A percentile compares a stretch with the other conserved stretches of the same genome.
phyloP scores from a whole-genome alignment of 2,113 vertebrate genomes.

The Salvator merianae region DNA sequence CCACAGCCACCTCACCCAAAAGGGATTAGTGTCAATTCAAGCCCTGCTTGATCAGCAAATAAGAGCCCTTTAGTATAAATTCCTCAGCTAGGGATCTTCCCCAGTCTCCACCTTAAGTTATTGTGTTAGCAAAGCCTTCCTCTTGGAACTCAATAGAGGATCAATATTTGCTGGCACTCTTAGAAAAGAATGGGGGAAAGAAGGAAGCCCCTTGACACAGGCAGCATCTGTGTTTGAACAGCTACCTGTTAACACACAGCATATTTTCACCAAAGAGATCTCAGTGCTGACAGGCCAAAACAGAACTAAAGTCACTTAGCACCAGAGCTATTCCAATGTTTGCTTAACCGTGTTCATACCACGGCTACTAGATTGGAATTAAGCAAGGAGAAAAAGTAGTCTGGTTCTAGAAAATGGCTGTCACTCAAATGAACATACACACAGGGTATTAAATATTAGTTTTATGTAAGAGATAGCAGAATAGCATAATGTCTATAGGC shows the following conservation, averaged over 20 bases:
- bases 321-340: slow-evolving; percentile 24
- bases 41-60: slow-evolving; percentile 71
- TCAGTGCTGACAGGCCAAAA: slow-evolving; percentile 17
- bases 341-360: slow-evolving; percentile 30
- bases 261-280: slow-evolving; percentile 66
- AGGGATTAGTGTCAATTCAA: slow-evolving; percentile 67
- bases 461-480: background rate
- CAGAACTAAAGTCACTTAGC: slow-evolving; percentile 46
- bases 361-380: background rate
- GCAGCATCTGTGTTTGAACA: slow-evolving; percentile 81
- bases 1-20: slow-evolving; percentile 37
- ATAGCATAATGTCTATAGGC: background rate
- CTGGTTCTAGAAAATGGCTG: background rate
- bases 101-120: slow-evolving; percentile 61
- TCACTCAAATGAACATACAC: accelerated
- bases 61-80: slow-evolving; percentile 62
- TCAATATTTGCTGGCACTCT: slow-evolving; percentile 78
- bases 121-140: slow-evolving; percentile 43
- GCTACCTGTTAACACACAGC: slow-evolving; percentile 64
- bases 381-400: background rate
- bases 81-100: slow-evolving; percentile 64
- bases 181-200: background rate
- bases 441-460: background rate
- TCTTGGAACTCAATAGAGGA: slow-evolving; percentile 68
- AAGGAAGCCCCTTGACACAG: slow-evolving; percentile 61